Base-by-base conservation (phyloP, 1,140 invertebrate genomes). In the Nixonia krombeini region DNA sequence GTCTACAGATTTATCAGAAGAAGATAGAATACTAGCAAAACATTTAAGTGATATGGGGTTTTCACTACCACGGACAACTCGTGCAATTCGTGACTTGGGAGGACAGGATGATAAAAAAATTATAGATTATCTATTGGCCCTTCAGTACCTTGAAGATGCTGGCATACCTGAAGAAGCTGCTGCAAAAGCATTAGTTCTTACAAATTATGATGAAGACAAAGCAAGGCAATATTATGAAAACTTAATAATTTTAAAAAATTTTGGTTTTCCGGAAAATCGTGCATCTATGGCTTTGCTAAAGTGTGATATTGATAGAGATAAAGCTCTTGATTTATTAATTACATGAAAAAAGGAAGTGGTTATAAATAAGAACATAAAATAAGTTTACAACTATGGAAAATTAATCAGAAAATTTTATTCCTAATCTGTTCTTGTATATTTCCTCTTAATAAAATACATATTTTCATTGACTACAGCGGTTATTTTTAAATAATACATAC, bases 31-130 rank as follows among this genome's bases (percentile, higher is more conserved):
- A 35, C 85, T 94, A 62, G 92, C 90, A 23, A 86, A 89, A 59
- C 89, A 90, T 31, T 89, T 95, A 15, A 90, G 88, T 70, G 88
- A 89, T 40, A 96, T 96, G 94, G 94, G 94, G 1, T 96, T 96
- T 82, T 89, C 91, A 0, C 76, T 92, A 51, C 87, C 90, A n/a
- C 88, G 92, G 72, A 92, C 93, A 1, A 89, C 91, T 3, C 88
- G 92, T 63, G 91, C 93, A 8, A 91, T 93, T 68, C 87, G 89
- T 61, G 83, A 90, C 41, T 86, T 94, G 47, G 93, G 93, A 62
- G 87, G 80, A 7, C 55, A 89, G 59, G 91, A 95, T 86, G 92
- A 95, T 81, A 94, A 94, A 81, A 94, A 94, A 88, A 93, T 95
- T 73, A 85, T 83, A 49, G 78, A 85, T 51, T 82, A 81, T 65